phyloP scores from a whole-genome alignment of 1,140 invertebrate genomes.

The Lamellibrachia luymesi region DNA sequence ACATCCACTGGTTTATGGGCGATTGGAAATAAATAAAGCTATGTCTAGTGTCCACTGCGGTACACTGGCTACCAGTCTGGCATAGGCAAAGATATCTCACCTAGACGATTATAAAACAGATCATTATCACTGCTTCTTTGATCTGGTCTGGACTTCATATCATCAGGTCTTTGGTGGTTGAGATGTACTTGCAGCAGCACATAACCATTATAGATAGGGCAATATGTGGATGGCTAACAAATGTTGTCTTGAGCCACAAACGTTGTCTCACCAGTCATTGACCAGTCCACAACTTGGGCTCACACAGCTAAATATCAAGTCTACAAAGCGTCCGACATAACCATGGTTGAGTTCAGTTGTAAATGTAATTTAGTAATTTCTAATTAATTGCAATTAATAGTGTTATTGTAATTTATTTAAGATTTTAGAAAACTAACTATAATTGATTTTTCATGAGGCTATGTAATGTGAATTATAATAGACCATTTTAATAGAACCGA shows the following conservation, averaged over 20 bases:
- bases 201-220: not conserved
- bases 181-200: not conserved
- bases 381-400: no score
- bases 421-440: no score
- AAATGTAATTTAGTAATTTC: no score
- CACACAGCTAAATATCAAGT: not conserved
- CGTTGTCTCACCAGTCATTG: not conserved
- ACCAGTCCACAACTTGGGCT: no score
- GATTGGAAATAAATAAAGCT: not conserved
- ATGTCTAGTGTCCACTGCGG: not conserved
- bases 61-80: not conserved
- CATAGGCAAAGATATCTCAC: not conserved
- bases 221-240: not conserved
- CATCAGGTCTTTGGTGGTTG: not conserved
- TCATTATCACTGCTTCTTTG: not conserved
- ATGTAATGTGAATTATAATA: no score
- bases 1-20: not conserved
- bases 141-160: not conserved
- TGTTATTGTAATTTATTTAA: no score
- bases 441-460: no score
- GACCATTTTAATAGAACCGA: no score
- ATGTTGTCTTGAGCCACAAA: not conserved
- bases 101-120: not conserved
- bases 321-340: not conserved
- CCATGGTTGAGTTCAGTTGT: not conserved